phyloP scores from a whole-genome alignment of 2,797 vertebrate species.

The Alauda arvensis region DNA sequence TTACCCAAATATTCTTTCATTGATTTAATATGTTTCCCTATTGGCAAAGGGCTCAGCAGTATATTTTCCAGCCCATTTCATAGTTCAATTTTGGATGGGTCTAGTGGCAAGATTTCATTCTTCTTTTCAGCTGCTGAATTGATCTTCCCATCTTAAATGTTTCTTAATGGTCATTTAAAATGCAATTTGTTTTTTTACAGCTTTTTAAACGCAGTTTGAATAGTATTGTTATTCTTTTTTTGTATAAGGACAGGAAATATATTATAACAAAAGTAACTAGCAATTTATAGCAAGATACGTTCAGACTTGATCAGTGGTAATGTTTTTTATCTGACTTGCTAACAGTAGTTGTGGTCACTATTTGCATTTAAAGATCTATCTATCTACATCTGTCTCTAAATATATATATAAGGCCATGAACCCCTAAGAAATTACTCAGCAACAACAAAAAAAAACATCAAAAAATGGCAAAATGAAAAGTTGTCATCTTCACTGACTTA shows the following conservation, averaged over 20 bases:
- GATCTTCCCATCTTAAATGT: constrained; percentile 30
- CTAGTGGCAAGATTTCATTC: not conserved
- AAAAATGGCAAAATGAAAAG: not conserved
- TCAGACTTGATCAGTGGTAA: not conserved
- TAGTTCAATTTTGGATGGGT: not conserved
- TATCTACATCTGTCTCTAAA: not conserved
- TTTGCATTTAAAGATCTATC: not conserved
- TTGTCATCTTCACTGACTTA: not conserved
- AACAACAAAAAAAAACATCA: not conserved
- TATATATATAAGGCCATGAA: not conserved
- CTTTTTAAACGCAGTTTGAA: constrained; percentile 6
- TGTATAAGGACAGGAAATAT: not conserved
- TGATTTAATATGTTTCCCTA: not conserved
- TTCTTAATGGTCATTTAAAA: constrained; percentile 44
- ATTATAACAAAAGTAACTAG: not conserved
- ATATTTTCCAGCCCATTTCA: constrained; percentile 6
- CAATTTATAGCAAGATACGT: not conserved
- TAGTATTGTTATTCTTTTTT: not conserved
- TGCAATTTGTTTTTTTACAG: constrained; percentile 8
- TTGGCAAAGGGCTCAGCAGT: not conserved
- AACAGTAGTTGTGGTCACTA: not conserved
- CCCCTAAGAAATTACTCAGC: not conserved
- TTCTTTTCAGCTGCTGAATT: constrained; percentile 1
- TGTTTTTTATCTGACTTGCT: not conserved
- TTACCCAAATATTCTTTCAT: constrained; percentile 4